phyloP scores from a whole-genome alignment of 2,113 vertebrate genomes.

The Microtus oregoni region DNA sequence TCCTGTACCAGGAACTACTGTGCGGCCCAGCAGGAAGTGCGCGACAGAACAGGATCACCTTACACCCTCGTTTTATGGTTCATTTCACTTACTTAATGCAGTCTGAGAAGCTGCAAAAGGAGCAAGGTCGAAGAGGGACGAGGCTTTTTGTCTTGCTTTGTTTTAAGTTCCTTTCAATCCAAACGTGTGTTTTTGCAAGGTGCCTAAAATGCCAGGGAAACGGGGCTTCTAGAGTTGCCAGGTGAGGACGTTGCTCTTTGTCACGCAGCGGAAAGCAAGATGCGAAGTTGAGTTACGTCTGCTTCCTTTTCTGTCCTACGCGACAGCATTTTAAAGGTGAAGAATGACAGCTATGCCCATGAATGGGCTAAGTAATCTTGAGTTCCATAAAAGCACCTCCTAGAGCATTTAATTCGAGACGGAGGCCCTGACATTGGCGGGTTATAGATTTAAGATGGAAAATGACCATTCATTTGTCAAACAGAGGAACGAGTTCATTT shows the following conservation, averaged over 20 bases:
- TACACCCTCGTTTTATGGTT: conserved; percentile 89
- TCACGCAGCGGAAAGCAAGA: conserved; percentile 52
- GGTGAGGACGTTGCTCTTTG: conserved; percentile 59
- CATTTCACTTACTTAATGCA: conserved; percentile 90
- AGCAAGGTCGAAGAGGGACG: conserved; percentile 81
- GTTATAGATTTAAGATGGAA: conserved; percentile 65
- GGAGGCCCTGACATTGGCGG: not conserved
- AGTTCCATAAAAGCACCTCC: conserved; percentile 30
- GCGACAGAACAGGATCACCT: conserved; percentile 85
- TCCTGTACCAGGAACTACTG: conserved; percentile 88
- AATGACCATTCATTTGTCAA: conserved; percentile 79
- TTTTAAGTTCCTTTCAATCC: conserved; percentile 80
- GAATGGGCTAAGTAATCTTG: conserved; percentile 22
- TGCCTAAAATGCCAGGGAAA: conserved; percentile 66
- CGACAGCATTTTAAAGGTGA: not conserved
- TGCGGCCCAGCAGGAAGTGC: conserved; percentile 88
- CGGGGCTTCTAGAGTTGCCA: not conserved
- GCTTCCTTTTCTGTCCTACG: conserved; percentile 60
- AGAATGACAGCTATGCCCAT: conserved; percentile 54
- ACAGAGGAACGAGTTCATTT: conserved; percentile 77
- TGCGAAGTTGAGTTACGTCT: conserved; percentile 27
- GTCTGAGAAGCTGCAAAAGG: conserved; percentile 86
- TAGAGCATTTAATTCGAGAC: conserved; percentile 64
- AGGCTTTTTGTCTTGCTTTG: conserved; percentile 61
- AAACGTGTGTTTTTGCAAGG: conserved; percentile 77